Evolutionary conservation across 64 coral and sea anemone genomes (phyloP), one percentile per base, ranked within the genome.

Genomic region (Pocillopora damicornis): DNA sequence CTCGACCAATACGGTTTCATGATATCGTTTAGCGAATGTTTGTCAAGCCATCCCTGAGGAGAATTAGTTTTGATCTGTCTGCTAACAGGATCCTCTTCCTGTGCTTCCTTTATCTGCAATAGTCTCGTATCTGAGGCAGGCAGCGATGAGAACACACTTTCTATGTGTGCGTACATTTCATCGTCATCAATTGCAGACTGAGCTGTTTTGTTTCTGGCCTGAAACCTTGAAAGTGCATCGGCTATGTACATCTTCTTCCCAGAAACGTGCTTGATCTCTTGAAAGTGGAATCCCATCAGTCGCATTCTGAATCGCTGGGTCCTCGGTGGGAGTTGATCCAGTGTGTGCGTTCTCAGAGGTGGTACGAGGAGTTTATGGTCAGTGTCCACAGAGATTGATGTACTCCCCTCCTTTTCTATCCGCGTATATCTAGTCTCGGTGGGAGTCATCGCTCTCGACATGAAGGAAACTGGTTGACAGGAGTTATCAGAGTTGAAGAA

Each of bases 31-130:
- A 94, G 15, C 15, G 20, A 56, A 22, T 62, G 15, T 72, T 86
- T 94, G 62, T 87, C 88, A 74, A 75, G 88, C 88, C 92, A 90
- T 9, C 30, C 14, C 84, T 89, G 76, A 15, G 13, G 57, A 37
- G 74, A 89, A 35, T 61, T 45, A 0, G 12, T 51, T 66, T 66
- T 79, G 9, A 94, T 58, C 79, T 93, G n/a, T 60, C 79, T 77
- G 15, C 87, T 89, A 38, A 93, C 92, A 15, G 81, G 36, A 37
- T 89, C 77, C 74, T 90, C 78, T 22, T 82, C 76, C 60, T 90
- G 87, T 18, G 76, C 69, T 81, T 87, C 82, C 22, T 22, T 77
- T 18, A 90, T 83, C 36, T 83, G 51, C 18, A 90, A 74, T 8
- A 81, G 58, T 56, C 60, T 51, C 0, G 76, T 13, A 26, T 90